A percentile compares a stretch with the other conserved stretches of the same genome.
Conservation (phyloP, 2,797 vertebrate species). For the Acipenser oxyrinchus region DNA sequence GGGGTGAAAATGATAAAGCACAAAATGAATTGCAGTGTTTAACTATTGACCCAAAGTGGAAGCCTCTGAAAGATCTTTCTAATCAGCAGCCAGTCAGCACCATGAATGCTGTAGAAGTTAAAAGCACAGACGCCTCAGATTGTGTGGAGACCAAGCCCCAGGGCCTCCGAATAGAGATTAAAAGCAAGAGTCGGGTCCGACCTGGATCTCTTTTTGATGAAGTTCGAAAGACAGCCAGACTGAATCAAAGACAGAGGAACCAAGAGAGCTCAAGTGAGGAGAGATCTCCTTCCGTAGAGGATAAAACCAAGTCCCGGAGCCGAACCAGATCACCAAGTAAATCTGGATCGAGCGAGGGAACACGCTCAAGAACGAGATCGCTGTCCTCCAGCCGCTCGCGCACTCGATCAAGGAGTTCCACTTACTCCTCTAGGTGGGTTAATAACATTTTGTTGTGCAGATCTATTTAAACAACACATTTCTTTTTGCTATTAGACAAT, state of each 20-base stretch:
- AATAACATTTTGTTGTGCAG: not conserved
- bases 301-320: slow-evolving; percentile 56
- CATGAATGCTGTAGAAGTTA: slow-evolving; percentile 28
- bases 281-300: slow-evolving; percentile 58
- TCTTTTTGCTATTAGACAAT: not conserved
- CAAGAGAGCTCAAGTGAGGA: slow-evolving; percentile 92
- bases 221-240: slow-evolving; percentile 86
- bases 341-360: slow-evolving; percentile 74
- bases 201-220: slow-evolving; percentile 95
- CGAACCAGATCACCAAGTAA: slow-evolving; percentile 66
- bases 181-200: slow-evolving; percentile 82
- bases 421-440: slow-evolving; percentile 77
- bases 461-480: not conserved
- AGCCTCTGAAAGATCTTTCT: slow-evolving; percentile 74
- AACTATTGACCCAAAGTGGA: slow-evolving; percentile 77
- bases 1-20: slow-evolving; percentile 37
- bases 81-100: slow-evolving; percentile 36
- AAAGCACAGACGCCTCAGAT: slow-evolving; percentile 38
- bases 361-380: slow-evolving; percentile 57
- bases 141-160: slow-evolving; percentile 51
- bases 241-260: slow-evolving; percentile 88
- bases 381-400: slow-evolving; percentile 77
- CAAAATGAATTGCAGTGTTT: slow-evolving; percentile 31
- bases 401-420: slow-evolving; percentile 77
- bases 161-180: slow-evolving; percentile 90